Conservation (phyloP, 2,113 vertebrate genomes). For the Acrocephalus kingi region DNA sequence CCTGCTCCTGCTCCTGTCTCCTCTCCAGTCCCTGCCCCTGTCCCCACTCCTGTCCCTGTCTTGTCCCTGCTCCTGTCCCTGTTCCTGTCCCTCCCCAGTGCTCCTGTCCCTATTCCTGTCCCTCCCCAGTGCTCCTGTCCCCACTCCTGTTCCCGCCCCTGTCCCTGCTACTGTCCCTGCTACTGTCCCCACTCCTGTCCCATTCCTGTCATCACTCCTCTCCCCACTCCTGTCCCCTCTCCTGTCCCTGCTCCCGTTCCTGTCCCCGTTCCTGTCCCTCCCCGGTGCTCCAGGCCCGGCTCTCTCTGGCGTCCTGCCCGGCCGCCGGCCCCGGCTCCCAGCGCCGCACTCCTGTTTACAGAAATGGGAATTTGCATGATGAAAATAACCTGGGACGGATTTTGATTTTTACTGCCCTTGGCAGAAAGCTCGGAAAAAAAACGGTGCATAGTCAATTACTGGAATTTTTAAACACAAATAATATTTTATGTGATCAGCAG, state of each 20-base stretch:
- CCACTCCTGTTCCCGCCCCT: too few species aligned
- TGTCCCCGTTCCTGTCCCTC: neutral
- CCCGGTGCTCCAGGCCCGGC: neutral
- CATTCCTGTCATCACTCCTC: too few species aligned
- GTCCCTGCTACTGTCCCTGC: too few species aligned
- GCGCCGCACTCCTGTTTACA: constrained; percentile 75
- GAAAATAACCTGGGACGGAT: constrained; percentile 81
- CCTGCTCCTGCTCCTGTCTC: too few species aligned
- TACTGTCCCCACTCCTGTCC: too few species aligned
- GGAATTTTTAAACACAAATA: constrained; percentile 89
- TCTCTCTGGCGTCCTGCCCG: neutral
- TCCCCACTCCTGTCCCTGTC: neutral
- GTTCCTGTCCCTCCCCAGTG: too few species aligned
- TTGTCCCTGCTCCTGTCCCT: neutral
- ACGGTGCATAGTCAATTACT: constrained; percentile 83
- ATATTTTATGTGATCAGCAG: constrained; percentile 86
- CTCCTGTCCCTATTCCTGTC: neutral
- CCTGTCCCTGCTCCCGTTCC: too few species aligned
- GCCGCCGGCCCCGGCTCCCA: neutral
- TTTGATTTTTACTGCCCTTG: constrained; percentile 83
- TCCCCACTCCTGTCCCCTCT: too few species aligned
- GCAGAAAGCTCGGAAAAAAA: constrained; percentile 83
- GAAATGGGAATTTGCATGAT: constrained; percentile 84
- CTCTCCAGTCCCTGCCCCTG: too few species aligned
- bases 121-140: too few species aligned